Base-by-base conservation (phyloP, 2,113 vertebrate species). In the Solea solea region DNA sequence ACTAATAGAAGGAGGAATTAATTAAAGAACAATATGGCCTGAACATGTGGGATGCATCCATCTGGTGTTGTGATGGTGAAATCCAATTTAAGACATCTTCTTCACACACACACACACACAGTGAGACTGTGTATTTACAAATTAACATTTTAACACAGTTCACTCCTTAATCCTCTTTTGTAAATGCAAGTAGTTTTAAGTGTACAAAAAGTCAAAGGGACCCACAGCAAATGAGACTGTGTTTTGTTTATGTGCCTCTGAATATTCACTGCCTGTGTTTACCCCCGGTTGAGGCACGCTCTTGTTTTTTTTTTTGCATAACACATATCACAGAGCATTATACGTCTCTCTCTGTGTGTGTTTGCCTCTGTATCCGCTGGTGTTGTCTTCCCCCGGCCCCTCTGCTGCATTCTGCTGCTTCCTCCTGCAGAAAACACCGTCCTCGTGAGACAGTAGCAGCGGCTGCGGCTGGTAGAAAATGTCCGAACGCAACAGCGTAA, bases 401-500 rank as follows among this genome's bases (percentile, higher is more conserved):
- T 80, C 72, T 1, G 21, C 81, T 15, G 40, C 70, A 21, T 69
- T 76, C 80, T 44, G 71, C 81, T 41, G 73, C 71, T 61, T 76
- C 53, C 54, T 79, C 68, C 74, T 63, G 73, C 78, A 73, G 76
- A 82, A 85, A 79, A 74, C 34, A 28, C 16, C 21, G 56, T 86
- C 65, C 89, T 83, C 82, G 60, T 79, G 85, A 88, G 89, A 89
- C 92, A 7, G 82, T 76, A 42, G 82, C 42, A 81, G 56, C 53
- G 44, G 64, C 21, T 21, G 21, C 21, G 28, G 16, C 64, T 78
- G 91, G 88, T 64, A 94, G 91, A 93, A 92, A 92, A 89, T 86
- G 87, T 91, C 90, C 89, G 76, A 87, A 81, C 76, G 76, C 82
- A 72, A 40, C 72, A 11, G 83, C 78, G 75, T 93, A 93, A 93